Conservation (phyloP, 2,888 invertebrate genomes). For the Ametastegia equiseti region DNA sequence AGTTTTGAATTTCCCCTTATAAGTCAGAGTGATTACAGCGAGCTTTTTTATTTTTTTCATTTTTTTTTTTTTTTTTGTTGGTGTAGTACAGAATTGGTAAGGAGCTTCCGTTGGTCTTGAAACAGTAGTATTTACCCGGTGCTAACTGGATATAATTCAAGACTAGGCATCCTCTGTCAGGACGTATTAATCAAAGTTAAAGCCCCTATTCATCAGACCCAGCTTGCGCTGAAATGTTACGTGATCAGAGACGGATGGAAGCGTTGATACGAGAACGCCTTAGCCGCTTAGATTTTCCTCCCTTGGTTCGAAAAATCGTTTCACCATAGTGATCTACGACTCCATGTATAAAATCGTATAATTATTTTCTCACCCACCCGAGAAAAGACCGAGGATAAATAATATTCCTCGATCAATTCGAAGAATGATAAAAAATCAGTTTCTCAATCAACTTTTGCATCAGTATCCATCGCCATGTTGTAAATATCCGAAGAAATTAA, state of each 20-base stretch:
- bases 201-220: slow-evolving; percentile 16
- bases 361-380: not conserved
- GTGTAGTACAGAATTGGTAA: not conserved
- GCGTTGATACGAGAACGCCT: not conserved
- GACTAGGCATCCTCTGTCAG: slow-evolving; percentile 11
- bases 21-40: too few relatives aligned
- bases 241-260: not conserved
- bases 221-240: slow-evolving; percentile 3
- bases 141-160: not conserved
- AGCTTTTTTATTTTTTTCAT: not conserved
- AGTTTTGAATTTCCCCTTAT: too few relatives aligned
- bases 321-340: not conserved
- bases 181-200: slow-evolving; percentile 31
- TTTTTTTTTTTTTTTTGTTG: not conserved
- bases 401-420: too few relatives aligned
- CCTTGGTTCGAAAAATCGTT: not conserved
- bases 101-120: not conserved
- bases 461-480: too few relatives aligned
- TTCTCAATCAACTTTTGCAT: too few relatives aligned
- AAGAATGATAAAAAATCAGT: too few relatives aligned
- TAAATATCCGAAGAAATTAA: too few relatives aligned
- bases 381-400: too few relatives aligned
- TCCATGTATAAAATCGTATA: not conserved
- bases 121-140: not conserved
- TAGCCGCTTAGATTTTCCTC: not conserved